Base-by-base conservation (phyloP, 2,113 vertebrate genomes). In the Grantiella picta region DNA sequence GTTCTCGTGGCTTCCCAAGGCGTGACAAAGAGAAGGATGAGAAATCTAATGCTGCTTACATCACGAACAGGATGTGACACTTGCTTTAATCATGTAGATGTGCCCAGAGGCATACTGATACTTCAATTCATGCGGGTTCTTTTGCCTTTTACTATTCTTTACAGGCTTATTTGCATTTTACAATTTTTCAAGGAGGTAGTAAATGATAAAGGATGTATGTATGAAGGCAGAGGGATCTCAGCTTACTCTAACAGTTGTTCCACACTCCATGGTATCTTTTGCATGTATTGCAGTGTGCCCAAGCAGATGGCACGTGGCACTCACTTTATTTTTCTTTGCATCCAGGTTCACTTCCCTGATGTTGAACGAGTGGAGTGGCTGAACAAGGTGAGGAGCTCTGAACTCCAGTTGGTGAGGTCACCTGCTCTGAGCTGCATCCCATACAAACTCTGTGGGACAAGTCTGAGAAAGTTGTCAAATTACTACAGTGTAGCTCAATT, bases 311-410 rank as follows among this genome's bases (percentile, higher is more conserved):
- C 59, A 35, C 1, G 1, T 90, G 50, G 28, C 57, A 57, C 35
- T 96, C 27, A 89, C 56, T 90, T 73, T 50, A 17, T 89, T 91
- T 92, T 91, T 38, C 52, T 93, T 89, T 94, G 54, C 63, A 64
- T 75, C 54, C 92, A 99, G 99, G 98, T 99, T 82, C 95, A 99
- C 19, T 99, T 99, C 70, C 98, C 98, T 18, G 99, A 99, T 35
- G 98, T 99, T 59, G 99, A 99, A 95, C 98, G 99, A 61, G 99
- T 98, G 19, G 98, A 99, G 49, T 99, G 99, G 99, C 92, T 99
- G 65, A 99, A 99, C 96, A 99, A 99, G 99, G 99, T 99, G 98
- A 95, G 97, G 27, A 35, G 10, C 29, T 81, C 73, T 66, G 36
- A 66, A 73, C 18, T 63, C 24, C 15, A 7, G 20, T 12, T 92